These are phyloP conservation scores for Lophochroa leadbeateri DNA, from an alignment of 2,113 vertebrate species.

Conservation along the genomic window DNA sequence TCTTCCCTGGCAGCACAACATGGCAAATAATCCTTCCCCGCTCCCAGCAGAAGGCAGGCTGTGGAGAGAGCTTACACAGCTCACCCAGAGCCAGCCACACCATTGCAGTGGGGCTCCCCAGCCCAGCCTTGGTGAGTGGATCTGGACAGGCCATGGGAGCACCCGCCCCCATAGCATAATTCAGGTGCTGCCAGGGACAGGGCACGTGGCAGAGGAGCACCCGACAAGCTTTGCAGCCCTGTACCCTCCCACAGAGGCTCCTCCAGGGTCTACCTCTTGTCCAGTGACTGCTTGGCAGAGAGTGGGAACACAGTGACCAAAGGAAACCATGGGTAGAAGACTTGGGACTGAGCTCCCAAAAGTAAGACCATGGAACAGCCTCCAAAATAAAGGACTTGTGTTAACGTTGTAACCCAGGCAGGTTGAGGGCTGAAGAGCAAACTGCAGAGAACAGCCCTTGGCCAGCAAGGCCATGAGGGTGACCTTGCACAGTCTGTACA, in stretches of 20 bases:
- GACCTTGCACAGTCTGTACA: neutral
- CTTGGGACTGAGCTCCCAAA: neutral
- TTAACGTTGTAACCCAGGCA: neutral
- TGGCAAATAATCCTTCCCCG: neutral
- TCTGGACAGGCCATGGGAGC: neutral
- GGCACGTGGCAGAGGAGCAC: neutral
- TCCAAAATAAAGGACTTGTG: neutral
- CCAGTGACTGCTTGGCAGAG: neutral
- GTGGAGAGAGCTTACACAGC: rapidly evolving
- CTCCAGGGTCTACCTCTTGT: neutral
- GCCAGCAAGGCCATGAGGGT: neutral
- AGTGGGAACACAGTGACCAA: neutral
- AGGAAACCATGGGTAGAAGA: neutral
- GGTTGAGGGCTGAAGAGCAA: neutral
- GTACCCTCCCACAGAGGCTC: rapidly evolving
- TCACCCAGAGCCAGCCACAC: rapidly evolving
- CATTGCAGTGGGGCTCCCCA: neutral
- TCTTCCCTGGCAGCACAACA: neutral
- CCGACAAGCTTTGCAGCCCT: neutral
- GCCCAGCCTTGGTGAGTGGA: neutral
- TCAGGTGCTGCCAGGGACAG: neutral
- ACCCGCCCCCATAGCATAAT: neutral
- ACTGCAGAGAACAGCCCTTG: neutral
- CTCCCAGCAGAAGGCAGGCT: neutral
- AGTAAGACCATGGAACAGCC: neutral